Conservation (phyloP, 2,888 invertebrate species). For the Coremacera marginata region DNA sequence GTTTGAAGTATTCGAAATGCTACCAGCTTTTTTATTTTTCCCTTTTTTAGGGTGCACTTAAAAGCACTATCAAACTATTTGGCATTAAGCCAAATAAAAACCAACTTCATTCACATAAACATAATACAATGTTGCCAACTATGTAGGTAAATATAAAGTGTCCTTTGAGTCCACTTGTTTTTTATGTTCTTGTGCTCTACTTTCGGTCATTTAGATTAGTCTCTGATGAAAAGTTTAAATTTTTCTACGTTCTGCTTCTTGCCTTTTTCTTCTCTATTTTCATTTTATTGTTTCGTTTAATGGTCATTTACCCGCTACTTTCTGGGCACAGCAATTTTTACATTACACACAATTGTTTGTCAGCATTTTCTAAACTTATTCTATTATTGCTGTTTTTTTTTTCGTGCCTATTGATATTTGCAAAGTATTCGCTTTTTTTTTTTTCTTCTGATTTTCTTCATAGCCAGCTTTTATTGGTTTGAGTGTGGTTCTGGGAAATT, state of each 20-base stretch:
- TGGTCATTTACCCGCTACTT: neutral
- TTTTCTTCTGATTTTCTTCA: neutral
- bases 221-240: conserved; percentile 15
- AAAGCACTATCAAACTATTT: neutral
- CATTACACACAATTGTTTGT: too few species aligned
- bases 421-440: neutral
- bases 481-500: conserved; percentile 20
- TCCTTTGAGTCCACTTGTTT: conserved; percentile 14
- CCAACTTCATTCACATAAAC: neutral
- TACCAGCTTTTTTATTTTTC: neutral
- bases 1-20: neutral
- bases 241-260: neutral
- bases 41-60: neutral
- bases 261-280: neutral
- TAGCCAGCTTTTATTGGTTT: neutral
- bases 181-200: conserved; percentile 11
- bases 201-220: conserved; percentile 4
- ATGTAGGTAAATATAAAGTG: neutral
- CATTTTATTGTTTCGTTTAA: neutral
- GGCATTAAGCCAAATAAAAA: neutral
- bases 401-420: conserved; percentile 14
- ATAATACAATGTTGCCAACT: neutral
- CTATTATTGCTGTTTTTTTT: neutral
- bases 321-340: too few species aligned
- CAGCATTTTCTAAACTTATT: too few species aligned